Conservation (phyloP, 2,888 invertebrate species). For the Dusona sp. region DNA sequence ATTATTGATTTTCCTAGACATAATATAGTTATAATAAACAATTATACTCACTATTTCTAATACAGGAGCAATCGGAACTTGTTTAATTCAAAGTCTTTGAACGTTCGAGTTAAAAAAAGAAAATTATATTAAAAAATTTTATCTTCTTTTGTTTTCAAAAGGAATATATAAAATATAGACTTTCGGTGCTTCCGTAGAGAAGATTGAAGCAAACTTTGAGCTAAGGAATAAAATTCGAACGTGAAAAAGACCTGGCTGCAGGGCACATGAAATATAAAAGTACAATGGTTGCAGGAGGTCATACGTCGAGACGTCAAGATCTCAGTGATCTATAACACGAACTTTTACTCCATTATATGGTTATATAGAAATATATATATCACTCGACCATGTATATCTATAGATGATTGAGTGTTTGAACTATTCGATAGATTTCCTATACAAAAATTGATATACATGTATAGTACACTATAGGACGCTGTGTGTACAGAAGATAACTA, state of each 20-base stretch:
- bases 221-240: constrained; percentile 27
- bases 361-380: too few relatives aligned
- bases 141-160: neutral
- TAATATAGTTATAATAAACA: neutral
- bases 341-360: constrained; percentile 26
- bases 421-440: neutral
- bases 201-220: constrained; percentile 36
- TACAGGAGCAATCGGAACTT: neutral
- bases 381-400: neutral
- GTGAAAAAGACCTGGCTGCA: constrained; percentile 21
- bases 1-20: neutral
- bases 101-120: neutral
- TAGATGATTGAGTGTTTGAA: neutral
- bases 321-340: constrained; percentile 49
- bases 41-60: neutral
- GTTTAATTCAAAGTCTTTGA: neutral
- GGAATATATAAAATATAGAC: constrained; percentile 16
- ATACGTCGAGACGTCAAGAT: constrained; percentile 50
- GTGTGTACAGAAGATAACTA: neutral
- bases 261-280: constrained; percentile 46
- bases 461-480: neutral
- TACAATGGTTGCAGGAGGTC: constrained; percentile 45
- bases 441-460: neutral
- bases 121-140: constrained; percentile 27
- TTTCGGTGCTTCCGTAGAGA: neutral